Base-by-base conservation (phyloP, 2,888 invertebrate genomes). In the Hirtodrosophila trivittata region DNA sequence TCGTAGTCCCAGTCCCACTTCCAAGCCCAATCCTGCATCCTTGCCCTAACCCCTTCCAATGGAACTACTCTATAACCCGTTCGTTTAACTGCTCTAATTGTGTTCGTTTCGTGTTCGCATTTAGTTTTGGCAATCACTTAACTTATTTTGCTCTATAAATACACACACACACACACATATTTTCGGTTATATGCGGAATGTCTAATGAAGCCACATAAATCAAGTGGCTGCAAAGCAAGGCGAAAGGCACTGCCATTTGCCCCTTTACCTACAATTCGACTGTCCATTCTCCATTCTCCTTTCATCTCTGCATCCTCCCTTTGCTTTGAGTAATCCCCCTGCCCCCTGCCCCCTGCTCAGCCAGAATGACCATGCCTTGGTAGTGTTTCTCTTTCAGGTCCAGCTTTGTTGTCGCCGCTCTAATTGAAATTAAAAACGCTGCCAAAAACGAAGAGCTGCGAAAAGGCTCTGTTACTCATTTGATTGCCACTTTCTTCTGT, bases 141-240 rank as follows among this genome's bases (percentile, higher is more conserved):
- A 64, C 67, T 62, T 30, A 37, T 43, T 64, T 57, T 63, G 32
- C 10, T 39, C 28, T 42, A 41, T 47, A 10, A 9, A 43, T 39
- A 28, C 35, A 38, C 37, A 28, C 25, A 16, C 56, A 30, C 41
- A 25, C 43, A 37, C 49, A 6, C 14, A 8, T 35, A 26, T 25
- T 47, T 49, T 60, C 57, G 50, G 58, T 64, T 65, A 77, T 84
- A 68, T 75, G 63, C 45, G 82, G 86, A 88, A 88, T 89, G 80
- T 80, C 72, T 87, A 88, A 88, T 89, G 87, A 87, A 87, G 88
- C 88, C 88, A 86, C 88, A 88, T 89, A 88, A 88, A 88, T 89
- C 89, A 89, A 88, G 78, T 87, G 83, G 71, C 72, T 49, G 33
- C 49, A 38, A 52, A 47, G 32, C 50, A 56, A 54, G 49, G 52